Base-by-base conservation (phyloP, 2,888 invertebrate genomes). In the Tromatobia lineatoria region DNA sequence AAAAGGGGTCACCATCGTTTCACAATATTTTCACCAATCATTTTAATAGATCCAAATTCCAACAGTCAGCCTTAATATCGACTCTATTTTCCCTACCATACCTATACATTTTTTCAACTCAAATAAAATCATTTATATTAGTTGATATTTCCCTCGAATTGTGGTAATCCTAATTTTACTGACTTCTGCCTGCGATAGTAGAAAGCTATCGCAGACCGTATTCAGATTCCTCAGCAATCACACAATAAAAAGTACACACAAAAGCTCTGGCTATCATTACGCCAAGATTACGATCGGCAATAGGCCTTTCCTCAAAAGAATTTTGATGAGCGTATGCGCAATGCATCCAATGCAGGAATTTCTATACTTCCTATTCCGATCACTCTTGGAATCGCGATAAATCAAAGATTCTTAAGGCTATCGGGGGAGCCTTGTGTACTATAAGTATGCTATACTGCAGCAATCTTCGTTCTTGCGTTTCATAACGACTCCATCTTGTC, bases 381-480 rank as follows among this genome's bases (percentile, higher is more conserved):
- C 42, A 18, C 23, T 38, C 73, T n/a, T 4, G 2, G 52, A 52
- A 20, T 54, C 54, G 45, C 42, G 54, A 76, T 76, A 76, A 67
- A 76, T 76, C 66, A 76, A 25, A 54, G 76, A 29, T 64, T 52
- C 15, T 8, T 3, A 23, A 18, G 73, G 25, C 59, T n/a, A 34
- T 3, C 7, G 13, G 70, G 20, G 20, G 15, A 50, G 3, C n/a
- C 52, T 23, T 25, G 42, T 25, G 15, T 4, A 20, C 13, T 15
- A 61, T 47, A 50, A 64, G 50, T 67, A 67, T 25, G 11, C 52
- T n/a, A n/a, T 54, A 64, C 42, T 38, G 34, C 38, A 18, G 29
- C 57, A 45, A 77, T 67, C 54, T 77, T 69, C 57, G 54, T 77
- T 67, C 67, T 45, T 59, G 76, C 23, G 67, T 77, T 57, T 75